Evolutionary conservation across 1,140 invertebrate genomes (phyloP).

Genomic region (Calycopis cecrops): DNA sequence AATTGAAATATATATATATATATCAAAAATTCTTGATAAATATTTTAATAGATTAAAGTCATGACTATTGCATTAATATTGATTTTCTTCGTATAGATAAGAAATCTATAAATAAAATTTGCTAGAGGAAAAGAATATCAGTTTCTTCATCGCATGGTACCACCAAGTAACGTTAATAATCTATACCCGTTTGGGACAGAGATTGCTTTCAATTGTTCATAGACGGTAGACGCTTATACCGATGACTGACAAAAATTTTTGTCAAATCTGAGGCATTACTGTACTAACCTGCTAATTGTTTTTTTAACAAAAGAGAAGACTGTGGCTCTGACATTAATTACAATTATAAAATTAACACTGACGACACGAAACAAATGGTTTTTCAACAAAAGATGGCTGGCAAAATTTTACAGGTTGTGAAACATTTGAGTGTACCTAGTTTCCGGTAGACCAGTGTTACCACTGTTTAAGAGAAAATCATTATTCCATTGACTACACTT

Average conservation of each 20-base stretch:
- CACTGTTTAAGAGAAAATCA: slow-evolving; percentile 22
- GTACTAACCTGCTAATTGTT: slow-evolving; percentile 93
- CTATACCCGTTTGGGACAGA: slow-evolving; percentile 66
- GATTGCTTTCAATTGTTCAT: slow-evolving; percentile 50
- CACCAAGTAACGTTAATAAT: slow-evolving; percentile 43
- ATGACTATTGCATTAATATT: slow-evolving; percentile 14
- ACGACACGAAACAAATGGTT: slow-evolving; percentile 78
- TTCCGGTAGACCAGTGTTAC: slow-evolving; percentile 59
- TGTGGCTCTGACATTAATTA: slow-evolving; percentile 96
- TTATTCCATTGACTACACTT: background rate
- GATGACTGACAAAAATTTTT: slow-evolving; percentile 40
- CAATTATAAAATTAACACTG: slow-evolving; percentile 79
- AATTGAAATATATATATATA: too few species aligned
- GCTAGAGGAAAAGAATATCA: slow-evolving; percentile 2
- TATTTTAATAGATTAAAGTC: slow-evolving; percentile 12
- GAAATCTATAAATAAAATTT: slow-evolving; percentile 6
- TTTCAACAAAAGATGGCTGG: slow-evolving; percentile 78
- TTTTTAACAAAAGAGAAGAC: slow-evolving; percentile 94
- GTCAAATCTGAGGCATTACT: slow-evolving; percentile 38
- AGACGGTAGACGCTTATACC: slow-evolving; percentile 40
- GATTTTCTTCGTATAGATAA: slow-evolving; percentile 10
- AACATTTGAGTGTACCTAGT: slow-evolving; percentile 71
- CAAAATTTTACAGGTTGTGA: slow-evolving; percentile 73
- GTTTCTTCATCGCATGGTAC: background rate
- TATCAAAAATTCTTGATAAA: background rate